A percentile compares a stretch with the other conserved stretches of the same genome.
phyloP scores from a whole-genome alignment of 2,113 vertebrate species.

The Xenopus borealis region DNA sequence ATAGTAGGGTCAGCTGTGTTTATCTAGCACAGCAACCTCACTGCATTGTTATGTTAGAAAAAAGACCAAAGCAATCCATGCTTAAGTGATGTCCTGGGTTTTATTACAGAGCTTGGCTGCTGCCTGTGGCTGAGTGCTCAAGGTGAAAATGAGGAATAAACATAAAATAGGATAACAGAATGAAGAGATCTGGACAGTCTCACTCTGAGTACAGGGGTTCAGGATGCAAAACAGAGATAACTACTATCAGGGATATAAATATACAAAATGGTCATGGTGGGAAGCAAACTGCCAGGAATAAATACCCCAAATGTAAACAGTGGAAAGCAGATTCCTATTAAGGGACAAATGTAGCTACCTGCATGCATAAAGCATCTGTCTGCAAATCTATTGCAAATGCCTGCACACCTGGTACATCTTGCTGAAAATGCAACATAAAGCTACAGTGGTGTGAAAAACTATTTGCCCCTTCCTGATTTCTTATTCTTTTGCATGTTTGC shows the following conservation, averaged over 20 bases:
- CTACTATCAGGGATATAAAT: not conserved
- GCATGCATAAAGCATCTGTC: too few relatives aligned
- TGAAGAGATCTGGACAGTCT: constrained; percentile 19
- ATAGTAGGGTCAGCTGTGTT: constrained; percentile 62
- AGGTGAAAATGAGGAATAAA: constrained; percentile 51
- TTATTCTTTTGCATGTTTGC: too few relatives aligned
- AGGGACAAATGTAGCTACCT: too few relatives aligned
- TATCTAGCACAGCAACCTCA: constrained; percentile 57
- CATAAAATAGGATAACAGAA: constrained; percentile 29
- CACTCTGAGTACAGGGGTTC: not conserved
- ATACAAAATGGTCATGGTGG: not conserved
- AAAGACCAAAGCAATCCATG: constrained; percentile 44
- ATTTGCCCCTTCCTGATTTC: too few relatives aligned
- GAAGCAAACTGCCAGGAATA: not conserved
- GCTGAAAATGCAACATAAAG: too few relatives aligned
- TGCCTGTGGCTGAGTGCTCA: constrained; percentile 42
- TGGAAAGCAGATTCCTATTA: too few relatives aligned
- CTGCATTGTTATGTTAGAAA: constrained; percentile 56
- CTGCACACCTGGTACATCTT: too few relatives aligned
- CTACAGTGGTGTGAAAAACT: too few relatives aligned
- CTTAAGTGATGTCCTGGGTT: constrained; percentile 46
- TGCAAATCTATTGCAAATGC: too few relatives aligned
- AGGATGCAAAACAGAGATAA: constrained; percentile 8
- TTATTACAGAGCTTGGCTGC: constrained; percentile 45
- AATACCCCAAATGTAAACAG: not conserved